Percentiles rank a stretch among this genome's conserved stretches.
These are phyloP conservation scores for Urosaurus nigricauda DNA, from an alignment of 2,797 vertebrate species.

Conservation along the genomic window DNA sequence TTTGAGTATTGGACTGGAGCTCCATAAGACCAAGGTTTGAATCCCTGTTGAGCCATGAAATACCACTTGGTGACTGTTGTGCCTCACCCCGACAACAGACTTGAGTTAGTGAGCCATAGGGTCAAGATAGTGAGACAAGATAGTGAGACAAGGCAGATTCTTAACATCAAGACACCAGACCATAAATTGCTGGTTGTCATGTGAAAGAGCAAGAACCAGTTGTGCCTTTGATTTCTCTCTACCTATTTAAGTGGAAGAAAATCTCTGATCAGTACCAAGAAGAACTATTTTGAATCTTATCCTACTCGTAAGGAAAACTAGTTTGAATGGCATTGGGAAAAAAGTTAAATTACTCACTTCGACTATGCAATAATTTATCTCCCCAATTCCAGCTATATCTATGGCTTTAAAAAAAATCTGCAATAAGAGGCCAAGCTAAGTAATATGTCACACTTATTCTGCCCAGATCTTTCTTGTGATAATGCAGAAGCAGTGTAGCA, in stretches of 20 bases:
- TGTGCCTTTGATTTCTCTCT: not conserved
- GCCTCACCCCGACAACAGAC: too few species aligned
- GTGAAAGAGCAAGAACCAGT: not conserved
- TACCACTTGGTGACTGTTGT: too few species aligned
- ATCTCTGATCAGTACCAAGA: not conserved
- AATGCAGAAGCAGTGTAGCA: not conserved
- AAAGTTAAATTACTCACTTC: not conserved
- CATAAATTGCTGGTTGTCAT: not conserved
- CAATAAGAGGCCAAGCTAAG: not conserved
- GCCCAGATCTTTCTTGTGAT: not conserved
- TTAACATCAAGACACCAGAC: too few species aligned
- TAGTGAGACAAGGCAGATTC: too few species aligned
- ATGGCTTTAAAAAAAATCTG: not conserved
- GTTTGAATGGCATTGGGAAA: not conserved
- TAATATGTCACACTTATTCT: not conserved
- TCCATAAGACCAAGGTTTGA: too few species aligned
- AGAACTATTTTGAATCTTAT: not conserved
- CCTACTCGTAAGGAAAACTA: not conserved
- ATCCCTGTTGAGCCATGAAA: too few species aligned
- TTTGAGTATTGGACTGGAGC: too few species aligned
- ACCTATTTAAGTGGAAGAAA: not conserved
- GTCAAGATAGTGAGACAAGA: too few species aligned
- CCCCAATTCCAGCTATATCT: not conserved
- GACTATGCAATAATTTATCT: too few species aligned
- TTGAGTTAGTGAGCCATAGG: too few species aligned